phyloP scores from a whole-genome alignment of 2,797 vertebrate species.

The Myotis pilosus region DNA sequence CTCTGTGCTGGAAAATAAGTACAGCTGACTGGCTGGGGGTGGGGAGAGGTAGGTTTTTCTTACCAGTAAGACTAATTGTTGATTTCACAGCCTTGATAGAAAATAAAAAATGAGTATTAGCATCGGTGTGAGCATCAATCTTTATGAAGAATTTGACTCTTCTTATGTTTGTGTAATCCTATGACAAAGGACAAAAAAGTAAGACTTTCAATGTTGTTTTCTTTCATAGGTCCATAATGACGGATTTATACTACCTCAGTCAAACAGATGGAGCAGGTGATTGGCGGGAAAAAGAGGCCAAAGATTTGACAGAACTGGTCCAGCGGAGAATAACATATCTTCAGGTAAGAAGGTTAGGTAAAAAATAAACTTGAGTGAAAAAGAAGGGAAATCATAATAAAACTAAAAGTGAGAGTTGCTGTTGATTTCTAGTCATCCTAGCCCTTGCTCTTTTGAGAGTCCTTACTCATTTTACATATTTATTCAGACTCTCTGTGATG shows the following conservation, averaged over 20 bases:
- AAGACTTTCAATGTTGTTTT: constrained; percentile 44
- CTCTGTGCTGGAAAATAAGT: background rate
- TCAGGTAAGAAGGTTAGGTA: constrained; percentile 88
- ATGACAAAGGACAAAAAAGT: background rate
- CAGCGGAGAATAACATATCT: constrained; percentile 97
- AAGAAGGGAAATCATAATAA: background rate
- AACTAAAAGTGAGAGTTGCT: background rate
- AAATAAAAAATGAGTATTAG: constrained; percentile 40
- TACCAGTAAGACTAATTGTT: constrained; percentile 4
- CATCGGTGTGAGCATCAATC: background rate
- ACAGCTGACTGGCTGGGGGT: background rate
- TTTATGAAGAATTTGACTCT: constrained; percentile 41
- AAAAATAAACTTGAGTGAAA: constrained; percentile 28
- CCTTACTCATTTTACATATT: constrained; percentile 21
- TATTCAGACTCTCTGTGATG: constrained; percentile 12
- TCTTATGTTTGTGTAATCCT: background rate
- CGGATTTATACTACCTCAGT: constrained; percentile 98
- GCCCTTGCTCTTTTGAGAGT: constrained; percentile 12
- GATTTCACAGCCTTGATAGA: background rate
- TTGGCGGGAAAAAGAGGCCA: constrained; percentile 96
- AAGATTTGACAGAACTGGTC: constrained; percentile 95
- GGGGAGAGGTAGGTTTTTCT: background rate
- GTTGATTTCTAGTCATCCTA: constrained; percentile 21
- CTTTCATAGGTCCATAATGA: constrained; percentile 94
- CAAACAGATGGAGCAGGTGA: constrained; percentile 96